These are phyloP conservation scores for Pollenia amentaria DNA, from an alignment of 2,888 invertebrate genomes.

Conservation along the genomic window DNA sequence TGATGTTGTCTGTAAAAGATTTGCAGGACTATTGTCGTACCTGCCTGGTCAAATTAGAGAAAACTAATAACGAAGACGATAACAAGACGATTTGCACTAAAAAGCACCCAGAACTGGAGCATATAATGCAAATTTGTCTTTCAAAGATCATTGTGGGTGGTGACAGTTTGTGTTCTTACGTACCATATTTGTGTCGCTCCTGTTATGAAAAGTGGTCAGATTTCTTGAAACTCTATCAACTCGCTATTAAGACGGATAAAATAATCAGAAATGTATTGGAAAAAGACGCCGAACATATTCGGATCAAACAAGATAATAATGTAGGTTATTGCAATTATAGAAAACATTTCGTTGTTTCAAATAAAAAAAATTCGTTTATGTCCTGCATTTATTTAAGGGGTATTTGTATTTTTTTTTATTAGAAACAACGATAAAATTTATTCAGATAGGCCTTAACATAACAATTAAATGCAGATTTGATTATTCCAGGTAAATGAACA, in stretches of 20 bases:
- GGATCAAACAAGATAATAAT: conserved; percentile 11
- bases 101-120: conserved; percentile 42
- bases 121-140: conserved; percentile 47
- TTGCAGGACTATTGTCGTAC: conserved; percentile 61
- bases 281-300: neutral
- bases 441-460: neutral
- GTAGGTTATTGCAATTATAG: conserved; percentile 40
- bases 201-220: conserved; percentile 67
- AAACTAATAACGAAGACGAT: neutral
- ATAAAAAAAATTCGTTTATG: neutral
- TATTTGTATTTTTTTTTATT: no score
- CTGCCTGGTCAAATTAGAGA: conserved; percentile 54
- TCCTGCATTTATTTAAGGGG: neutral
- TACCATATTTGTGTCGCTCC: conserved; percentile 55
- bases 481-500: conserved; percentile 53
- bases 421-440: no score
- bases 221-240: conserved; percentile 41
- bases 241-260: conserved; percentile 45
- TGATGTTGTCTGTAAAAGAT: conserved; percentile 48
- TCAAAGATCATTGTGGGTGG: neutral
- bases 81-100: conserved; percentile 28
- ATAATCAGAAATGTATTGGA: conserved; percentile 39
- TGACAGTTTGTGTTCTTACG: conserved; percentile 40
- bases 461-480: neutral
- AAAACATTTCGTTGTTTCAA: neutral